Evolutionary conservation across 1,140 invertebrate species (phyloP), one percentile per base, ranked within the genome.

Genomic region (Cydia pomonella): DNA sequence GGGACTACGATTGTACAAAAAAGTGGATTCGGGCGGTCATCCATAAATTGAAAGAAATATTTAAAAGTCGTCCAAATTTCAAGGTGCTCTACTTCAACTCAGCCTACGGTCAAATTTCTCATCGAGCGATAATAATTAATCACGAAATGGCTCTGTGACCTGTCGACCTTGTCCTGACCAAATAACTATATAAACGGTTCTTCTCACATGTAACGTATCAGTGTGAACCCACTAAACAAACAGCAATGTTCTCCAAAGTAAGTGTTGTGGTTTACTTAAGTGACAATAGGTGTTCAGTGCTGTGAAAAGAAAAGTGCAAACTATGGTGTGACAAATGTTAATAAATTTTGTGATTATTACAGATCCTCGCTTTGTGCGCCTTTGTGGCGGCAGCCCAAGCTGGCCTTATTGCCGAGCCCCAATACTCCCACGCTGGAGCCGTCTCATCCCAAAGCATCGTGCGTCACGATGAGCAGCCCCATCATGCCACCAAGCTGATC

Each of bases 281-380:
- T 69, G 64, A 69, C 38, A 33, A n/a, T 4, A 10, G 4, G 47
- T 25, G 47, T 7, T 25, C n/a, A 66, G 63, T 66, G 63, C 63
- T n/a, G 63, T 66, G 63, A 66, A 66, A 3, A 23, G n/a, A n/a
- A 21, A 13, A 63, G 25, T 29, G 63, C 3, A 29, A 66, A 23
- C 23, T 64, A 75, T 66, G 72, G 63, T 18, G 72, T 59, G 72
- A 33, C 7, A 62, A 16, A 50, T 16, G 21, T 73, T 50, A 44
- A 63, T 62, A 13, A 47, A 73, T 27, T 59, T 74, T 16, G 21
- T 18, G 59, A 71, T 73, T 50, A 69, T 85, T 83, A 41, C 78
- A 90, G 87, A 73, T 90, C 21, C 72, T 88, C 73, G 80, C 80
- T 71, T 21, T 89, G 64, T 84, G 85, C 79, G 85, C 86, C 27